Conservation (phyloP, 2,797 vertebrate genomes). For the Myiothlypis chrysogaster region DNA sequence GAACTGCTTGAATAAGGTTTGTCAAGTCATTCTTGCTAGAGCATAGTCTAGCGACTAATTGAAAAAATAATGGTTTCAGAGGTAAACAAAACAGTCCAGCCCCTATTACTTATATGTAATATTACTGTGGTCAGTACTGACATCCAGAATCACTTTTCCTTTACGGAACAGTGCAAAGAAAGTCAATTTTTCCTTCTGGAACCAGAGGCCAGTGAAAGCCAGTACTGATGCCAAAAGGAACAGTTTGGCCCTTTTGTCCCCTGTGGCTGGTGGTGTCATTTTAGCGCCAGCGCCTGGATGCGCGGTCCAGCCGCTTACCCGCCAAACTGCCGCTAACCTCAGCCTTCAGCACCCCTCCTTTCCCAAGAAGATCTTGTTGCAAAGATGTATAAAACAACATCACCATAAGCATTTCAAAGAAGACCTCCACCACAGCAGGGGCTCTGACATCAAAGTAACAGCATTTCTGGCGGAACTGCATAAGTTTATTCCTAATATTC, state of each 20-base stretch:
- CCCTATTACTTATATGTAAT: accelerated
- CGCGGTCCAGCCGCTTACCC: not conserved
- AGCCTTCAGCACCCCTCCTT: not conserved
- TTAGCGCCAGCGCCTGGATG: not conserved
- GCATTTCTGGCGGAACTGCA: not conserved
- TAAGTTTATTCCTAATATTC: slow-evolving; percentile 31
- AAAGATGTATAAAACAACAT: slow-evolving; percentile 1
- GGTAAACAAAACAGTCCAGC: not conserved
- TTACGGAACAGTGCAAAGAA: not conserved
- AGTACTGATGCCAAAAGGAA: not conserved
- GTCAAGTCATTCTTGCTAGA: not conserved
- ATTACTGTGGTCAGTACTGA: not conserved
- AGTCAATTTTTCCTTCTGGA: not conserved
- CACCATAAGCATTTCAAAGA: slow-evolving; percentile 42
- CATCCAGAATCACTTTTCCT: not conserved
- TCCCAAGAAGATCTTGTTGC: not conserved
- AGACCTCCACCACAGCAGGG: not conserved
- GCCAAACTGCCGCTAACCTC: not conserved
- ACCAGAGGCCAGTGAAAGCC: not conserved
- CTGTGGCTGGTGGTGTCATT: not conserved
- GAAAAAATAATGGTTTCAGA: not conserved
- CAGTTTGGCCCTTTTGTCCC: not conserved
- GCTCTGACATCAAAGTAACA: not conserved
- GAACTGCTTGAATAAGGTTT: not conserved
- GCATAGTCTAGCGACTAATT: not conserved